These are phyloP conservation scores for Leptinotarsa tumamoca DNA, from an alignment of 2,888 invertebrate genomes.

Conservation along the genomic window DNA sequence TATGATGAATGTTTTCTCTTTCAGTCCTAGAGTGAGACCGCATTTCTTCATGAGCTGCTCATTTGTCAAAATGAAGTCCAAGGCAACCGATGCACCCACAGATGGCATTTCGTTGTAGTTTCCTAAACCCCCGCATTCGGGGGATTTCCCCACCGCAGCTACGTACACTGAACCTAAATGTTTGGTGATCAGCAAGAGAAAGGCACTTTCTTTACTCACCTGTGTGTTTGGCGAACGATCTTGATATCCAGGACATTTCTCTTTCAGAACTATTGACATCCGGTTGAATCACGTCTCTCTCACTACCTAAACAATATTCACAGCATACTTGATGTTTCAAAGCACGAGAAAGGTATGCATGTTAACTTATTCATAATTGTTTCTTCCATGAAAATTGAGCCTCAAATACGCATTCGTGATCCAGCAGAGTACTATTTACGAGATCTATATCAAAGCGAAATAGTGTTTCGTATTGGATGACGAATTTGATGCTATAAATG, in stretches of 20 bases:
- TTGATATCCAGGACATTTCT: constrained; percentile 59
- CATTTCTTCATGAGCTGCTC: constrained; percentile 53
- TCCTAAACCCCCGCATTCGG: constrained; percentile 55
- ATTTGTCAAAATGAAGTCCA: constrained; percentile 57
- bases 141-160: constrained; percentile 56
- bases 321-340: too few species aligned
- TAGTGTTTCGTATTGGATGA: too few species aligned
- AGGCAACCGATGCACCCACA: constrained; percentile 54
- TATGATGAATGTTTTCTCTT: constrained; percentile 61
- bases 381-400: too few species aligned
- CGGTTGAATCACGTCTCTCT: constrained; percentile 58
- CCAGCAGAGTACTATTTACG: too few species aligned
- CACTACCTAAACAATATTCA: constrained; percentile 48
- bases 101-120: constrained; percentile 55
- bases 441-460: too few species aligned
- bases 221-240: constrained; percentile 44
- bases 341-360: too few species aligned
- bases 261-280: constrained; percentile 57
- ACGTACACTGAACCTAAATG: constrained; percentile 43
- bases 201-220: constrained; percentile 38
- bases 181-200: neutral
- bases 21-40: constrained; percentile 51
- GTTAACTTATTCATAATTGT: too few species aligned
- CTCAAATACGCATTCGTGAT: too few species aligned
- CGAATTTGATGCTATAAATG: too few species aligned